Percentiles rank a stretch among this genome's conserved stretches.
Conservation (phyloP, 2,113 vertebrate genomes). For the Prochilodus magdalenae region DNA sequence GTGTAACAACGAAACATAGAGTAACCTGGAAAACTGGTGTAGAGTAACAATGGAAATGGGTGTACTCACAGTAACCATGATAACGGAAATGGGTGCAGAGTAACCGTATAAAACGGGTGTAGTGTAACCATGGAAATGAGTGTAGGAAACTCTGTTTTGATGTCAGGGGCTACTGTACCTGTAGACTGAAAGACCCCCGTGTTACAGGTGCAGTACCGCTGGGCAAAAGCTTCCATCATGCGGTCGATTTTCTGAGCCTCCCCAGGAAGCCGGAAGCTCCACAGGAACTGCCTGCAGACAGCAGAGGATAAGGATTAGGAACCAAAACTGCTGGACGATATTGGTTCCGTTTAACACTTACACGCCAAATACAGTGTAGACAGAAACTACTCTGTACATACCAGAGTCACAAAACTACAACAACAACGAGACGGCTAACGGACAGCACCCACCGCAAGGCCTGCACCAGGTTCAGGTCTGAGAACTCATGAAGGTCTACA, state of each 20-base stretch:
- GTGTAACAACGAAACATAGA: too few relatives aligned
- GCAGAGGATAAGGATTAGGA: neutral
- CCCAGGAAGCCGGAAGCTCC: constrained; percentile 94
- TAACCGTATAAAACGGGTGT: too few relatives aligned
- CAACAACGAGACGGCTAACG: too few relatives aligned
- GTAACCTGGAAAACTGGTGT: too few relatives aligned
- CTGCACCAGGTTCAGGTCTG: constrained; percentile 92
- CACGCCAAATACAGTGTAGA: too few relatives aligned
- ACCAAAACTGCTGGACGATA: neutral
- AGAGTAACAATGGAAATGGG: too few relatives aligned
- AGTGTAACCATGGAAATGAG: too few relatives aligned
- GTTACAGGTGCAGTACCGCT: constrained; percentile 91
- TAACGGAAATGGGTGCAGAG: too few relatives aligned
- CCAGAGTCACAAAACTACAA: too few relatives aligned
- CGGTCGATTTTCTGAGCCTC: constrained; percentile 97
- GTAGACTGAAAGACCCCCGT: constrained; percentile 88
- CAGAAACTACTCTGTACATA: too few relatives aligned
- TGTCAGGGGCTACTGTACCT: constrained; percentile 71
- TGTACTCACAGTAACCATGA: too few relatives aligned
- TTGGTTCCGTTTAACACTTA: neutral
- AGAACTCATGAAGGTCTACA: constrained; percentile 90
- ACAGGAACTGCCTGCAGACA: constrained; percentile 86
- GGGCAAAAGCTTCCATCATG: constrained; percentile 97
- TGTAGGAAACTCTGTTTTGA: neutral
- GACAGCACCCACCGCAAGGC: constrained; percentile 82